Base-by-base conservation (phyloP, 64 coral and sea anemone species). In the Orbicella faveolata region DNA sequence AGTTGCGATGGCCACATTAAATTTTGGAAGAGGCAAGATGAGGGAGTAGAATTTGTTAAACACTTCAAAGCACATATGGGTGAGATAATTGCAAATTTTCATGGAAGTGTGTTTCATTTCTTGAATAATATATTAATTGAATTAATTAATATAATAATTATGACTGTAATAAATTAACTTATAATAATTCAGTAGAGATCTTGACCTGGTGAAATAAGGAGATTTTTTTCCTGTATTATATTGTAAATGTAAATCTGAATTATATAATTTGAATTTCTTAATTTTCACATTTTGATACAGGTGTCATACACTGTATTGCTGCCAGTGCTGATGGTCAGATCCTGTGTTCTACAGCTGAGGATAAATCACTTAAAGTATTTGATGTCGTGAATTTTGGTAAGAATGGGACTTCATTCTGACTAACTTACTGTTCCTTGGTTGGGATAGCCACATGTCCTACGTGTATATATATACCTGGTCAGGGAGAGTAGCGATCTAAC, bases 291-390 rank as follows among this genome's bases (percentile, higher is more conserved):
- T 13, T 75, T 65, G 12, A 16, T 66, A 73, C 52, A 98, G 96
- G 96, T 53, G 75, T 84, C 35, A 98, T 98, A 21, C 91, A 95
- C 37, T 95, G 96, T 76, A 98, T 93, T 83, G 88, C 96, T 53
- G 94, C 69, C 4, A 95, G 97, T 96, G 83, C 79, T 73, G 92
- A 99, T 91, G 97, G 97, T 63, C 91, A 96, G 72, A 66, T 99
- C 20, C 79, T 95, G 53, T 99, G 97, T 61, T 99, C 97, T 17
- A 93, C 92, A 17, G 97, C 97, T 63, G 83, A 85, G 69, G 97
- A 99, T 80, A 99, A 96, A 94, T 93, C 97, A 17, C 87, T 99
- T 36, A 99, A 99, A 95, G 97, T 99, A n/a, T 99, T 99, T 93
- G 97, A 99, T 93, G 97, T 99, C 14, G 77, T 99, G 26, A 99